Evolutionary conservation across 2,888 invertebrate species (phyloP).

Genomic region (Pterobdella sp.): DNA sequence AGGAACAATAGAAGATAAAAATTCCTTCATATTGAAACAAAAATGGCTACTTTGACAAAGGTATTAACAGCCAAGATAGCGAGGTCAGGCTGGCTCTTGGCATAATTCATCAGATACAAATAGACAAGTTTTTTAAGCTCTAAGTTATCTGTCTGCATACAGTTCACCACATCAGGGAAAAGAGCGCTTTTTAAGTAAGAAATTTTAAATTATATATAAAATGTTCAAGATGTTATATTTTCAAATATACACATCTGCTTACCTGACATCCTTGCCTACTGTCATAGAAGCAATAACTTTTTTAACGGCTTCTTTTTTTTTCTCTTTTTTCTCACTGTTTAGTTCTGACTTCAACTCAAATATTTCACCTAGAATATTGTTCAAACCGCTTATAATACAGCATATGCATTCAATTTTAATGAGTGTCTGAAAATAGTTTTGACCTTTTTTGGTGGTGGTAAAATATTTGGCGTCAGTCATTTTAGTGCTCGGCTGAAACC

Average conservation of each 20-base stretch:
- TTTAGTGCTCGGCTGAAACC: constrained; percentile 36
- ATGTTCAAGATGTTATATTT: no score
- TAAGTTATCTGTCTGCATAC: constrained; percentile 99
- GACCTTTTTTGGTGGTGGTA: constrained; percentile 92
- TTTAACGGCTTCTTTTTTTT: constrained; percentile 98
- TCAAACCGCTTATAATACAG: not conserved
- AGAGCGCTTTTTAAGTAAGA: constrained; percentile 60
- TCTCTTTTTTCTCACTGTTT: constrained; percentile 98
- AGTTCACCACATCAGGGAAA: constrained; percentile 99
- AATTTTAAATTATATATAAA: constrained; percentile 5
- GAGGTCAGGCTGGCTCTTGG: constrained; percentile 98
- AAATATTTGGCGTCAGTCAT: constrained; percentile 99
- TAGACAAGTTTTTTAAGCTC: constrained; percentile 97
- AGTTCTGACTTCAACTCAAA: constrained; percentile 97
- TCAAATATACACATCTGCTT: constrained; percentile 1
- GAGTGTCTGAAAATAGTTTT: not conserved
- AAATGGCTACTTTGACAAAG: constrained; percentile 78
- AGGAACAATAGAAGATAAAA: not conserved
- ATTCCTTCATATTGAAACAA: not conserved
- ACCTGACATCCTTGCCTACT: constrained; percentile 91
- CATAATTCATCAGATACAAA: constrained; percentile 97
- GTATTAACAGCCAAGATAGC: constrained; percentile 99
- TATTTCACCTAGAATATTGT: constrained; percentile 67
- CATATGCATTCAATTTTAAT: not conserved
- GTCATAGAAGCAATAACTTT: constrained; percentile 99